Percentiles rank a stretch among this genome's conserved stretches.
phyloP scores from a whole-genome alignment of 2,888 invertebrate species.

The Julus scandinavius region DNA sequence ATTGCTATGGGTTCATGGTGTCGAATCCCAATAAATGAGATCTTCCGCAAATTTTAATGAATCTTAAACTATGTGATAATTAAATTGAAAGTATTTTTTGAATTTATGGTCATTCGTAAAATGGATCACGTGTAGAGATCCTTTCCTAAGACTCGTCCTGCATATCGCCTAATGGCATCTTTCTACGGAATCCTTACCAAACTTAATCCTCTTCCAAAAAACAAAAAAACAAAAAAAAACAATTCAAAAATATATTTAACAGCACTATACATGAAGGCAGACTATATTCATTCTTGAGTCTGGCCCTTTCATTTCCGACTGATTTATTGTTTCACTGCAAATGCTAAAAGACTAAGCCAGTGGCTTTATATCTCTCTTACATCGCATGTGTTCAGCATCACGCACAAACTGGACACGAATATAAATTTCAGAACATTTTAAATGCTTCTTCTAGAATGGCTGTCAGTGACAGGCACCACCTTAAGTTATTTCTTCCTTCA shows the following conservation, averaged over 20 bases:
- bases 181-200: neutral
- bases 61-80: no score
- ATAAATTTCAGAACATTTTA: neutral
- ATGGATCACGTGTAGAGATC: neutral
- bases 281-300: neutral
- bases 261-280: neutral
- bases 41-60: no score
- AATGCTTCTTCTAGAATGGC: neutral
- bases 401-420: neutral
- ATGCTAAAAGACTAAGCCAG: neutral
- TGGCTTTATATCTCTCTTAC: neutral
- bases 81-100: no score
- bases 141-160: neutral
- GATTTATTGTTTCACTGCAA: neutral
- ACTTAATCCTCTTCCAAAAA: neutral
- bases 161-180: neutral
- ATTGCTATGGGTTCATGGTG: no score
- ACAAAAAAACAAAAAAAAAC: no score
- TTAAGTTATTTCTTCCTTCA: neutral
- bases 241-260: neutral
- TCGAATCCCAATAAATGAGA: no score
- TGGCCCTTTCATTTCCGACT: neutral
- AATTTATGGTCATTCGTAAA: no score
- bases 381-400: neutral
- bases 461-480: neutral